Evolutionary conservation across 1,140 invertebrate genomes (phyloP).

Genomic region (Rhyzopertha dominica): DNA sequence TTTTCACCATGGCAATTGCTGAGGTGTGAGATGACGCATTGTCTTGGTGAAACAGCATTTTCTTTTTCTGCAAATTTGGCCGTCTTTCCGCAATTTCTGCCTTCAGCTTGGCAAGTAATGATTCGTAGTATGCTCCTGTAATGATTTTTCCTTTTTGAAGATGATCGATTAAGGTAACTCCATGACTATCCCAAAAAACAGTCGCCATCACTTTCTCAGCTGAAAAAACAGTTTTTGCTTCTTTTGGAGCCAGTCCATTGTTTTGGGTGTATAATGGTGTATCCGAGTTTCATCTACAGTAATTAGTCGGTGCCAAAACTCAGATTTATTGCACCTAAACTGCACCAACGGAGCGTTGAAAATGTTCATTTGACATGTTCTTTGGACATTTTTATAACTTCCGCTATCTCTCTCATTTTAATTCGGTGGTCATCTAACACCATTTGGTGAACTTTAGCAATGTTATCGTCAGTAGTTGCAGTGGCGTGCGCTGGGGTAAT

Average conservation of each 20-base stretch:
- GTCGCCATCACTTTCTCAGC: slow-evolving; percentile 48
- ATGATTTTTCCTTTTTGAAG: slow-evolving; percentile 47
- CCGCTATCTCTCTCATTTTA: slow-evolving; percentile 13
- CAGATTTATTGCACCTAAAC: slow-evolving; percentile 38
- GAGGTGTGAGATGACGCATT: slow-evolving; percentile 32
- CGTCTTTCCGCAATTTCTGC: slow-evolving; percentile 32
- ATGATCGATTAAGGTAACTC: slow-evolving; percentile 45
- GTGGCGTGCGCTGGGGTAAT: no score
- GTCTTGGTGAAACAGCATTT: slow-evolving; percentile 30
- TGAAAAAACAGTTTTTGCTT: slow-evolving; percentile 43
- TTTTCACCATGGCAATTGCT: slow-evolving; percentile 36
- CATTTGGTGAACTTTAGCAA: slow-evolving; percentile 33
- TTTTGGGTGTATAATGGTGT: slow-evolving; percentile 42
- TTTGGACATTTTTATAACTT: no score
- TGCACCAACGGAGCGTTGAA: slow-evolving; percentile 34
- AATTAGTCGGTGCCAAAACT: slow-evolving; percentile 24
- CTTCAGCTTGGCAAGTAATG: slow-evolving; percentile 43
- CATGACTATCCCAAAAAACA: slow-evolving; percentile 45
- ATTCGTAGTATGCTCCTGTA: slow-evolving; percentile 37
- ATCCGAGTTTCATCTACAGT: slow-evolving; percentile 43
- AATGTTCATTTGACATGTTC: no score
- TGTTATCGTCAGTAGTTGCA: slow-evolving; percentile 31
- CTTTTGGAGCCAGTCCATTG: slow-evolving; percentile 40
- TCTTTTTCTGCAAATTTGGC: slow-evolving; percentile 38
- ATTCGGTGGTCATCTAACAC: slow-evolving; percentile 19